Conservation (phyloP, 2,797 vertebrate species). For the Hirundo rustica region DNA sequence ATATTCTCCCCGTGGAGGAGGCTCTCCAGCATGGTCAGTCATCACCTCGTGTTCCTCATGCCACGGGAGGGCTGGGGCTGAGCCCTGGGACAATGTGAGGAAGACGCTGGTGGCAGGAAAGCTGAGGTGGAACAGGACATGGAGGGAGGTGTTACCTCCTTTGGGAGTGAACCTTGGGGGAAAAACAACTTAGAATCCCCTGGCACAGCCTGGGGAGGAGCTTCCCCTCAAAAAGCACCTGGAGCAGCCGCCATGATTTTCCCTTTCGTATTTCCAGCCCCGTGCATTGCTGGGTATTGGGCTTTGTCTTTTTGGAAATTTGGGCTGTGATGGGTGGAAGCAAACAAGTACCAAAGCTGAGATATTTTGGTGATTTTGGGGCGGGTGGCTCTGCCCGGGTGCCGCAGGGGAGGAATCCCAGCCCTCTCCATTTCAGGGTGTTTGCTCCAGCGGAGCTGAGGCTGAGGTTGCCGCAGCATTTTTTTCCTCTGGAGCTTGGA, state of each 20-base stretch:
- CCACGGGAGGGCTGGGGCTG: accelerated
- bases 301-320: neutral
- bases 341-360: neutral
- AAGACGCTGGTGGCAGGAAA: accelerated
- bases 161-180: neutral
- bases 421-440: accelerated
- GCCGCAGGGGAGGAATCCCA: neutral
- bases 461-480: neutral
- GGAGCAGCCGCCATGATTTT: neutral
- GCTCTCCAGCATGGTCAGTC: accelerated
- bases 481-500: neutral
- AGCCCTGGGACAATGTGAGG: neutral
- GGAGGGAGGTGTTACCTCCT: neutral
- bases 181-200: neutral
- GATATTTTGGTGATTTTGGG: neutral
- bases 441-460: neutral
- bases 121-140: neutral
- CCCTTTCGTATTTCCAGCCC: neutral
- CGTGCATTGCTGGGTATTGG: accelerated
- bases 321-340: neutral
- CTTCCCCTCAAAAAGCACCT: neutral
- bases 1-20: accelerated
- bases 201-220: neutral
- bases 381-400: neutral
- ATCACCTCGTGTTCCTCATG: accelerated